phyloP scores from a whole-genome alignment of 1,140 invertebrate genomes.

The Papilio glaucus region DNA sequence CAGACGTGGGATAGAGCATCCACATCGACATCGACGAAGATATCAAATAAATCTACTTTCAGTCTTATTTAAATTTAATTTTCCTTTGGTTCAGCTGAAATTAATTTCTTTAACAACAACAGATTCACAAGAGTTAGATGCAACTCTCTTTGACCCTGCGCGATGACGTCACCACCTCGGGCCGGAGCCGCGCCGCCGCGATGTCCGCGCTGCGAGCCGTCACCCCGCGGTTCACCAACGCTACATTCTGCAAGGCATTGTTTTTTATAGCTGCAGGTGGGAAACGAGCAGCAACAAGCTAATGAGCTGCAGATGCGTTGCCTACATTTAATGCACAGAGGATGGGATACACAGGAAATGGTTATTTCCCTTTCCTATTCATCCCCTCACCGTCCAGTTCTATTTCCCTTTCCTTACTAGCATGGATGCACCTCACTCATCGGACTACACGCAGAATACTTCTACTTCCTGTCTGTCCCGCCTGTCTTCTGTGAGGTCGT shows the following conservation, averaged over 20 bases:
- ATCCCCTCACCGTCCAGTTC: no score
- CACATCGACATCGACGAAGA: not conserved
- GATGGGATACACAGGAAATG: no score
- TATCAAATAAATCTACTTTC: constrained; percentile 33
- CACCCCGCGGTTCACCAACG: constrained; percentile 84
- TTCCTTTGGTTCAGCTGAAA: constrained; percentile 28
- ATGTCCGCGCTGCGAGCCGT: constrained; percentile 79
- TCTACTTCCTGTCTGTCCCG: no score
- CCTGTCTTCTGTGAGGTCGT: no score
- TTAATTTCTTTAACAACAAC: constrained; percentile 6
- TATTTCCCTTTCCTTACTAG: no score
- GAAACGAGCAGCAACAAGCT: no score
- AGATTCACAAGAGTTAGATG: constrained; percentile 85
- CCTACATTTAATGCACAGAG: no score
- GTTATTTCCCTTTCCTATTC: no score
- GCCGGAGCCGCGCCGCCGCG: constrained; percentile 76
- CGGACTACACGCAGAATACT: no score
- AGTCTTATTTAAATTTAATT: constrained; percentile 36
- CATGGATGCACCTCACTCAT: no score
- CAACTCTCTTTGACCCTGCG: constrained; percentile 92
- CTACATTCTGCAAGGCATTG: constrained; percentile 84
- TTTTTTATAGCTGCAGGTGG: no score
- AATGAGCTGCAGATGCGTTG: no score
- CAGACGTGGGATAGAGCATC: not conserved
- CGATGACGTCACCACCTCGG: constrained; percentile 90